A percentile compares a stretch with the other conserved stretches of the same genome.
Evolutionary conservation across 2,888 invertebrate species (phyloP).

Genomic region (Scaptomyza reducta): DNA sequence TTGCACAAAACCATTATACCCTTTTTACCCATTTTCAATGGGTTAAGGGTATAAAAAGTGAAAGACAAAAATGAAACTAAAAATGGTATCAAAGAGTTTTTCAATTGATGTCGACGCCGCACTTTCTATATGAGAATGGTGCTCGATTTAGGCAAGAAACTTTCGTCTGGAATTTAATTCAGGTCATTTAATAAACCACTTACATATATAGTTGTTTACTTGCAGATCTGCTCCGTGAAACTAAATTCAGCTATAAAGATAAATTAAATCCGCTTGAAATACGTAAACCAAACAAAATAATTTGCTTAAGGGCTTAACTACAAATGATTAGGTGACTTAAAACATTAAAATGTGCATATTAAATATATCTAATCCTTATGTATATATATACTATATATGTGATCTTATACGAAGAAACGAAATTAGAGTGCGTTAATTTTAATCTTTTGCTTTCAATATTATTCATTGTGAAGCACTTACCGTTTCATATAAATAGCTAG

Average conservation of each 20-base stretch:
- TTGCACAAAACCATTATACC: too few species aligned
- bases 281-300: neutral
- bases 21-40: too few species aligned
- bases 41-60: too few species aligned
- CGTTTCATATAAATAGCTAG: conserved; percentile 25
- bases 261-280: neutral
- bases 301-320: too few species aligned
- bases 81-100: conserved; percentile 62
- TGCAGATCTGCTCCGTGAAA: too few species aligned
- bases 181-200: conserved; percentile 25
- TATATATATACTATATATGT: neutral
- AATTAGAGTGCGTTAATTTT: conserved; percentile 1
- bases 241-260: too few species aligned
- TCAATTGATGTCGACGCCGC: conserved; percentile 53
- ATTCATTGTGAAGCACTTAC: conserved; percentile 44
- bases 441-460: conserved; percentile 8
- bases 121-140: conserved; percentile 72
- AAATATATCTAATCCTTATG: too few species aligned
- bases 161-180: conserved; percentile 45
- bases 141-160: conserved; percentile 54
- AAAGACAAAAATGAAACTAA: too few species aligned
- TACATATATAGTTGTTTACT: neutral
- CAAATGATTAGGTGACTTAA: too few species aligned
- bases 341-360: too few species aligned
- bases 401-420: neutral